A percentile compares a stretch with the other conserved stretches of the same genome.
Evolutionary conservation across 2,888 invertebrate species (phyloP).

Genomic region (Amphipyra berbera): DNA sequence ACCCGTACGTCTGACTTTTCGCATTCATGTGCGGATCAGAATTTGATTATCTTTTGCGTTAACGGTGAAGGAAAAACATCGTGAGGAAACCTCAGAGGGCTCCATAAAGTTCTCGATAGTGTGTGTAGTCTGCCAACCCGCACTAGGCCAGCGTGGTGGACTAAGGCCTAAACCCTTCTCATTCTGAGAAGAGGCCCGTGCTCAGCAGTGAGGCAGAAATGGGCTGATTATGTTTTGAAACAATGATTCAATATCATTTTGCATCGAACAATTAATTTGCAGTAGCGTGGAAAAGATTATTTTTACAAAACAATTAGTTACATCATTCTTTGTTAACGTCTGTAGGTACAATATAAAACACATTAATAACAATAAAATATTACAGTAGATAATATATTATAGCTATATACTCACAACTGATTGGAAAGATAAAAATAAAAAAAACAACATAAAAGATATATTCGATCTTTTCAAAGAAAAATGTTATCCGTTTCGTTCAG

Average conservation of each 20-base stretch:
- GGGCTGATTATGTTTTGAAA: no score
- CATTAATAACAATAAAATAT: conserved; percentile 14
- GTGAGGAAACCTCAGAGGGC: no score
- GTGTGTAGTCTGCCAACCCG: no score
- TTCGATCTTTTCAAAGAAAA: conserved; percentile 3
- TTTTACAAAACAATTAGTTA: not conserved
- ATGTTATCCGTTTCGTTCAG: conserved; percentile 3
- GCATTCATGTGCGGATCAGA: no score
- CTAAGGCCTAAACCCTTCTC: no score
- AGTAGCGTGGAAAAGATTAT: not conserved
- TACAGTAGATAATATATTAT: not conserved
- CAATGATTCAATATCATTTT: conserved; percentile 3
- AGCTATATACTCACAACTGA: not conserved
- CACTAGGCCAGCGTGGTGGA: no score
- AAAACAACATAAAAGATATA: not conserved
- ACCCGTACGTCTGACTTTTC: no score
- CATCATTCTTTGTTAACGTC: not conserved
- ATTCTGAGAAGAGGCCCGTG: no score
- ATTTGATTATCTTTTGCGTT: no score
- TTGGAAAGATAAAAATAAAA: not conserved
- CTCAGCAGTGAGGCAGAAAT: no score
- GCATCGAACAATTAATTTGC: conserved; percentile 4
- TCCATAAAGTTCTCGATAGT: no score
- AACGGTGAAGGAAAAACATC: no score
- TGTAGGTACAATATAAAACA: not conserved